Percentiles rank a stretch among this genome's conserved stretches.
Conservation (phyloP, 2,888 invertebrate genomes). For the Desoria tigrina region DNA sequence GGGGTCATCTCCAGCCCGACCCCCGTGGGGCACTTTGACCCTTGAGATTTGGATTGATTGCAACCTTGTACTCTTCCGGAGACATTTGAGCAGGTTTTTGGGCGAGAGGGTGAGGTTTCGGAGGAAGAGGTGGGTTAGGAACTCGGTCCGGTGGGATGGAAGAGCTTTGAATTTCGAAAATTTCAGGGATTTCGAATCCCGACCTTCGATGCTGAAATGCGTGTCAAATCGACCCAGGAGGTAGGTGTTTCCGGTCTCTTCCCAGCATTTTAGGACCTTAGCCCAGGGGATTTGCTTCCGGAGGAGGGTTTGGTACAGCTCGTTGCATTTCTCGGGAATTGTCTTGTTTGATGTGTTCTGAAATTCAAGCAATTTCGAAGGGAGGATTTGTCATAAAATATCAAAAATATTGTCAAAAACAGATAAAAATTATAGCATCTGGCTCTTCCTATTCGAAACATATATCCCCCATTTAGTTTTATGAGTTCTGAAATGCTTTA, state of each 20-base stretch:
- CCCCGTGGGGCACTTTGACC: conserved; percentile 38
- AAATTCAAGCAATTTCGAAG: neutral
- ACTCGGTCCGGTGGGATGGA: conserved; percentile 38
- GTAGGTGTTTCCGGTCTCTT: conserved; percentile 40
- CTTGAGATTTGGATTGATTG: conserved; percentile 33
- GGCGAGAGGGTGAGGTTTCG: conserved; percentile 36
- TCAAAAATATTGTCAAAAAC: too few relatives aligned
- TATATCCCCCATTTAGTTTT: too few relatives aligned
- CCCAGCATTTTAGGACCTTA: conserved; percentile 36
- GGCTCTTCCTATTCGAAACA: too few relatives aligned
- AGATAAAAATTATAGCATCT: too few relatives aligned
- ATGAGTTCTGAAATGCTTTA: too few relatives aligned
- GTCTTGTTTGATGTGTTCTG: conserved; percentile 23
- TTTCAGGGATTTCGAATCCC: conserved; percentile 40
- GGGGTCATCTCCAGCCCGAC: conserved; percentile 31
- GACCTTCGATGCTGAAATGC: conserved; percentile 33
- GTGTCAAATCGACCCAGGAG: conserved; percentile 40
- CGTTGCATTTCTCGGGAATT: conserved; percentile 16
- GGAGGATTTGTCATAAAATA: neutral
- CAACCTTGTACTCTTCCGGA: conserved; percentile 33
- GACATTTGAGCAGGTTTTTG: conserved; percentile 39
- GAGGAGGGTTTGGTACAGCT: conserved; percentile 35
- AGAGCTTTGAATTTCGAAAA: conserved; percentile 40
- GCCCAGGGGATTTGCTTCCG: conserved; percentile 31
- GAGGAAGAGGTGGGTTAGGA: conserved; percentile 34